phyloP scores from a whole-genome alignment of 1,140 invertebrate genomes.

The Cydia amplana region DNA sequence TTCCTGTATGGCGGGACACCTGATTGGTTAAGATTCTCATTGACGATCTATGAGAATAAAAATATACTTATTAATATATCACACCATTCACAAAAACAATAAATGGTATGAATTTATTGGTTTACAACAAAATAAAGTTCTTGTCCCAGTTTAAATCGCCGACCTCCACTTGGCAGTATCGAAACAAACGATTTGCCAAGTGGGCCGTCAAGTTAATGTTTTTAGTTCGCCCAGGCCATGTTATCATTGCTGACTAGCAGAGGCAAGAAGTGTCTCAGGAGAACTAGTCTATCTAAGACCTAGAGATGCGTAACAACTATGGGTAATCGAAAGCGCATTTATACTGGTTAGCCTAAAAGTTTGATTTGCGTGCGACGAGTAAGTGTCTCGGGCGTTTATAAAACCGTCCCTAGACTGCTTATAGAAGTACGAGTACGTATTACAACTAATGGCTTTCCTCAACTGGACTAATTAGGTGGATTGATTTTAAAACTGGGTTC shows the following conservation, averaged over 20 bases:
- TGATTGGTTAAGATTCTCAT: too few relatives aligned
- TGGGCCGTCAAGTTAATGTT: slow-evolving; percentile 20
- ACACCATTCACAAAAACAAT: background rate
- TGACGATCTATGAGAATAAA: too few relatives aligned
- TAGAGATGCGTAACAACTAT: background rate
- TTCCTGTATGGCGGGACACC: too few relatives aligned
- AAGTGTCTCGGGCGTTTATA: background rate
- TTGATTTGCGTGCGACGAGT: background rate
- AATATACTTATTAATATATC: background rate
- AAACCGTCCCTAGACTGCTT: background rate
- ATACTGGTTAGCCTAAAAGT: background rate
- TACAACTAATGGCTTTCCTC: slow-evolving; percentile 1
- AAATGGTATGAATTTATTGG: slow-evolving; percentile 3
- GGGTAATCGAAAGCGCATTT: background rate
- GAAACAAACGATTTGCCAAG: slow-evolving; percentile 31
- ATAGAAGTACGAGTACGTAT: background rate
- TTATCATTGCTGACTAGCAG: background rate
- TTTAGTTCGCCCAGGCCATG: background rate
- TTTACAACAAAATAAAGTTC: slow-evolving; percentile 5
- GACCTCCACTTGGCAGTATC: slow-evolving; percentile 31
- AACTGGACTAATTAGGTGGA: background rate
- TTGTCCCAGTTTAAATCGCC: slow-evolving; percentile 10
- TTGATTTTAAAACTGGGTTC: slow-evolving; percentile 3
- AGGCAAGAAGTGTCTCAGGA: background rate
- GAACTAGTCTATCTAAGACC: background rate